phyloP scores from a whole-genome alignment of 2,113 vertebrate genomes.

The Bungarus multicinctus region DNA sequence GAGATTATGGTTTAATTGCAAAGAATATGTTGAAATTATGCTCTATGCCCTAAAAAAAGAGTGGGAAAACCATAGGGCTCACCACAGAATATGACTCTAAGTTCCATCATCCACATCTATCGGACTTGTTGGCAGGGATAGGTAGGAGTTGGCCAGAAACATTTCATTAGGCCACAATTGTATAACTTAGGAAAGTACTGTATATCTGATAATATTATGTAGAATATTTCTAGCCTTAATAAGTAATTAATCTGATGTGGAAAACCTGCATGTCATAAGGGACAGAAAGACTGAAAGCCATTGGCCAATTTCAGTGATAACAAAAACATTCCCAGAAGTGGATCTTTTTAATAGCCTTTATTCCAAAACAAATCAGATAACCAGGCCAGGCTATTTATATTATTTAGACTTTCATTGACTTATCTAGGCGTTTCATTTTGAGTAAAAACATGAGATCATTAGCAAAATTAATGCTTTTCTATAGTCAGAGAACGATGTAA shows the following conservation, averaged over 20 bases:
- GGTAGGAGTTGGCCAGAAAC: neutral
- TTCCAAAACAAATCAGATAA: neutral
- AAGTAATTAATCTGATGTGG: neutral
- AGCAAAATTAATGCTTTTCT: constrained; percentile 51
- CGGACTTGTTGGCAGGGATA: neutral
- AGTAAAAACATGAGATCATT: constrained; percentile 41
- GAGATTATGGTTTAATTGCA: neutral
- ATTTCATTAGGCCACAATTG: neutral
- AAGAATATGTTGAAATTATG: neutral
- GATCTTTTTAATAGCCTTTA: neutral
- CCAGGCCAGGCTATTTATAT: neutral
- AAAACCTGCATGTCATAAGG: neutral
- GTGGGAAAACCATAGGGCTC: neutral
- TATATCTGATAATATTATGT: neutral
- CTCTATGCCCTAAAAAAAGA: neutral
- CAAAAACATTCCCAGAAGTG: neutral
- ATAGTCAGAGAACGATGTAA: constrained; percentile 45
- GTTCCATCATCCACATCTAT: neutral
- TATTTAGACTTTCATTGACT: constrained; percentile 36
- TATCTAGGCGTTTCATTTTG: constrained; percentile 39
- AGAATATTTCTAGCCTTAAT: neutral
- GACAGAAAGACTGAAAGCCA: neutral
- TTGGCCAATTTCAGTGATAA: neutral
- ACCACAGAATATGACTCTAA: too few relatives aligned
- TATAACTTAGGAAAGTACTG: neutral